Percentiles rank a stretch among this genome's conserved stretches.
phyloP scores from a whole-genome alignment of 2,113 vertebrate species.

The Poeciliopsis prolifica region DNA sequence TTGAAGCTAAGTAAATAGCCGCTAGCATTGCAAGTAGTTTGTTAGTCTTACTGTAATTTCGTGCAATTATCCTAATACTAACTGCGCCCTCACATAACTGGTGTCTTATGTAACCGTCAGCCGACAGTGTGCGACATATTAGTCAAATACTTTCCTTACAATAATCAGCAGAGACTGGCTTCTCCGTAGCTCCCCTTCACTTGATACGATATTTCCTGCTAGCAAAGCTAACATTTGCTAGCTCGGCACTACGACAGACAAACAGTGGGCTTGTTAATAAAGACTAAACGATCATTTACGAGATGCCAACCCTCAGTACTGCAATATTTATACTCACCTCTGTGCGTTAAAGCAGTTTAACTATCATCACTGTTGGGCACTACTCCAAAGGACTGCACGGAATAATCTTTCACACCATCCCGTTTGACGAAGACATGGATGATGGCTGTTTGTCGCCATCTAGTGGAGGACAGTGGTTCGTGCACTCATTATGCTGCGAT shows the following conservation, averaged over 20 bases:
- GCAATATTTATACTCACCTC: conserved; percentile 58
- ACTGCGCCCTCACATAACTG: background rate
- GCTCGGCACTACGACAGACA: conserved; percentile 17
- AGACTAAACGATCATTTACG: background rate
- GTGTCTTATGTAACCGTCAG: too few relatives aligned
- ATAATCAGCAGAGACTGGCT: conserved; percentile 46
- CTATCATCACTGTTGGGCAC: conserved; percentile 71
- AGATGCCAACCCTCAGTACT: background rate
- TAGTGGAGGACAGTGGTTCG: conserved; percentile 24
- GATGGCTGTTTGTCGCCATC: conserved; percentile 64
- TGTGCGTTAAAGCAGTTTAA: conserved; percentile 55
- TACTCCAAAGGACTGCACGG: conserved; percentile 61
- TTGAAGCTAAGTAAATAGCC: conserved; percentile 36
- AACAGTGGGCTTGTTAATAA: conserved; percentile 7
- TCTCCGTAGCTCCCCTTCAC: conserved; percentile 33
- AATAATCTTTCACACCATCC: conserved; percentile 69
- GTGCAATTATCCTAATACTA: background rate
- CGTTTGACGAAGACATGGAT: conserved; percentile 19
- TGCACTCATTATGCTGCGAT: background rate
- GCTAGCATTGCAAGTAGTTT: conserved; percentile 33
- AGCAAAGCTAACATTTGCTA: conserved; percentile 42
- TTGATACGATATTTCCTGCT: conserved; percentile 53
- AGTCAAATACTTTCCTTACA: conserved; percentile 32
- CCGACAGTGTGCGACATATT: background rate
- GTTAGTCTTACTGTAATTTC: conserved; percentile 21